Percentiles rank a stretch among this genome's conserved stretches.
Evolutionary conservation across 2,888 invertebrate genomes (phyloP).

Genomic region (Metacarcinus magister): DNA sequence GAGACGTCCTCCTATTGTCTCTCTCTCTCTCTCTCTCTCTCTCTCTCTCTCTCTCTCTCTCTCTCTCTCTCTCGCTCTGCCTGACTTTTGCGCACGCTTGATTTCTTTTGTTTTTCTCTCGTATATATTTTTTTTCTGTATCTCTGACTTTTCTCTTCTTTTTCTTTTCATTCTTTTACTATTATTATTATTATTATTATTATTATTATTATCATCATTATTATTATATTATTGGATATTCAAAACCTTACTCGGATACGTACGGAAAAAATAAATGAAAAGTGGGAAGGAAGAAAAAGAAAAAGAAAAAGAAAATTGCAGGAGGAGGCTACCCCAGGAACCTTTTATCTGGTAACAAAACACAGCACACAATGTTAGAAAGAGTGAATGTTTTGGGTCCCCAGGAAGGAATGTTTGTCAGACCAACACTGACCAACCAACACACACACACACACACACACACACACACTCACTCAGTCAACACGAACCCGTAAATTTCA

Average conservation of each 20-base stretch:
- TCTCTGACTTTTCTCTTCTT: too few species aligned
- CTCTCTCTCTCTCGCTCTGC: not conserved
- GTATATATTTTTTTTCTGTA: too few species aligned
- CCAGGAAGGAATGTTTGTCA: not conserved
- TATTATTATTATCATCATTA: too few species aligned
- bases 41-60: conserved; percentile 26
- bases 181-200: too few species aligned
- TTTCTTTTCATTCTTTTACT: too few species aligned
- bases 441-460: too few species aligned
- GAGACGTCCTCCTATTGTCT: not conserved
- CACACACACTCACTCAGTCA: not conserved
- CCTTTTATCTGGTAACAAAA: not conserved
- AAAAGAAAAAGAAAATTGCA: not conserved
- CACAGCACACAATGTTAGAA: not conserved
- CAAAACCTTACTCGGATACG: not conserved
- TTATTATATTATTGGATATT: too few species aligned
- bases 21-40: not conserved
- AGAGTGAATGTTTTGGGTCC: not conserved
- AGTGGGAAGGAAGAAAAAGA: not conserved
- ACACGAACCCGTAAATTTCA: not conserved
- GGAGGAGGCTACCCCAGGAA: not conserved
- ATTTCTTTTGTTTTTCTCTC: too few species aligned
- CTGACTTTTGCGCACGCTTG: too few species aligned
- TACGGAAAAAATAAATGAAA: not conserved
- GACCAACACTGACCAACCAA: not conserved